Evolutionary conservation across 2,113 vertebrate species (phyloP), one percentile per base, ranked within the genome.

Genomic region (Malurus alboscapulatus): DNA sequence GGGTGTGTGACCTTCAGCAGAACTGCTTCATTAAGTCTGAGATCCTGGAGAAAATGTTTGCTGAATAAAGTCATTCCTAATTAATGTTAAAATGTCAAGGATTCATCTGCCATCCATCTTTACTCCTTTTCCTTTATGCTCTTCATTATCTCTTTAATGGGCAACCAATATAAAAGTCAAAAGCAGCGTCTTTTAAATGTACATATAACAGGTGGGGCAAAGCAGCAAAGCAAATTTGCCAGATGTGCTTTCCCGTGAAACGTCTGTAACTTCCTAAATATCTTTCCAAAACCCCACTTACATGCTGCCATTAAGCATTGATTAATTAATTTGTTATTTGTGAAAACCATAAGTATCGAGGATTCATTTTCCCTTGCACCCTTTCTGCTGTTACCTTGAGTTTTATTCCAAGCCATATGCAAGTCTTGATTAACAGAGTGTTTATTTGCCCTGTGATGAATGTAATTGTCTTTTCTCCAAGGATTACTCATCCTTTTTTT

Each of bases 21-120:
- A 93, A 94, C 85, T 84, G 91, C 93, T 94, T 97, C 95, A 89
- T 96, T 97, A 94, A 93, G 36, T 81, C 42, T 51, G 65, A 86
- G 81, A 85, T 92, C 42, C 48, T 86, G 75, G 44, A 84, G 93
- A 97, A 96, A 90, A 90, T 88, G 65, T 97, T 94, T 96, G 91
- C 91, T 92, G 93, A 95, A 93, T 62, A 68, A 93, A 90, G 80
- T 72, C 15, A 15, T 92, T 93, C 22, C 15, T 96, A 93, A 96
- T 95, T 95, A 96, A 95, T 71, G 59, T 81, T 93, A 73, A 96
- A 96, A 87, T 88, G 95, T 89, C 94, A 83, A 51, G 47, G 72
- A 91, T 85, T 78, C 61, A 19, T 85, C 84, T 78, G 77, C 84
- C 81, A 75, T 67, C 50, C 55, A 29, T 84, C 95, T 91, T 88